Evolutionary conservation across 1,140 invertebrate genomes (phyloP).

Genomic region (Drosophila yakuba): DNA sequence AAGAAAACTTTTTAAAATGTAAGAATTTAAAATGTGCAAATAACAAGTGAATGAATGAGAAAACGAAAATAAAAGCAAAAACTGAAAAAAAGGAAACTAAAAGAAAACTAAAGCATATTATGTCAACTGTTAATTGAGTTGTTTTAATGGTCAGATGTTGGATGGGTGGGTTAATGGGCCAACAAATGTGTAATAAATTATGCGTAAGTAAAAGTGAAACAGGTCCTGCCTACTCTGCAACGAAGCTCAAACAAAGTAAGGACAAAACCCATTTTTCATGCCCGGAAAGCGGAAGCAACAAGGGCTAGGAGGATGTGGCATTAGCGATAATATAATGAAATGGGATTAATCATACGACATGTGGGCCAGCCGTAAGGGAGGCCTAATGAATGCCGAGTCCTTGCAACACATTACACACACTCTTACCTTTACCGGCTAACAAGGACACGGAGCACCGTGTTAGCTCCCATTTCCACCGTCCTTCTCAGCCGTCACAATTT

Average conservation of each 20-base stretch:
- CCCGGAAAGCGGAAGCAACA: constrained; percentile 34
- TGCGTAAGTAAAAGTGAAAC: constrained; percentile 45
- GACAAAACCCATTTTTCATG: constrained; percentile 72
- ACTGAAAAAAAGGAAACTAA: constrained; percentile 52
- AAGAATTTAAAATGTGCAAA: constrained; percentile 72
- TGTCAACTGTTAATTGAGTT: constrained; percentile 82
- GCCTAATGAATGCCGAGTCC: constrained; percentile 49
- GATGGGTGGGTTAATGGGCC: constrained; percentile 25
- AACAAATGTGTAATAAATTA: constrained; percentile 53
- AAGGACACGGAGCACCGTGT: constrained; percentile 24
- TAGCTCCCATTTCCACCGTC: constrained; percentile 1
- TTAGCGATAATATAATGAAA: constrained; percentile 76
- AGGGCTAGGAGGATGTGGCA: constrained; percentile 44
- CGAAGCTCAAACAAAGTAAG: constrained; percentile 60
- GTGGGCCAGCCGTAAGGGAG: constrained; percentile 38
- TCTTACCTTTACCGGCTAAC: constrained; percentile 30
- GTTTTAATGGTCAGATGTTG: constrained; percentile 61
- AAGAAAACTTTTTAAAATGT: constrained; percentile 67
- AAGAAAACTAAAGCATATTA: constrained; percentile 72
- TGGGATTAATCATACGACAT: constrained; percentile 77
- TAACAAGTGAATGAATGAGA: constrained; percentile 43
- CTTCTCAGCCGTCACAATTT: constrained; percentile 32
- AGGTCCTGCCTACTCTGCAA: constrained; percentile 13
- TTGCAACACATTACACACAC: constrained; percentile 47
- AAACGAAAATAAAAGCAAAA: constrained; percentile 52